Percentiles rank a stretch among this genome's conserved stretches.
phyloP scores from a whole-genome alignment of 1,140 invertebrate species.

The Drepana arcuata region DNA sequence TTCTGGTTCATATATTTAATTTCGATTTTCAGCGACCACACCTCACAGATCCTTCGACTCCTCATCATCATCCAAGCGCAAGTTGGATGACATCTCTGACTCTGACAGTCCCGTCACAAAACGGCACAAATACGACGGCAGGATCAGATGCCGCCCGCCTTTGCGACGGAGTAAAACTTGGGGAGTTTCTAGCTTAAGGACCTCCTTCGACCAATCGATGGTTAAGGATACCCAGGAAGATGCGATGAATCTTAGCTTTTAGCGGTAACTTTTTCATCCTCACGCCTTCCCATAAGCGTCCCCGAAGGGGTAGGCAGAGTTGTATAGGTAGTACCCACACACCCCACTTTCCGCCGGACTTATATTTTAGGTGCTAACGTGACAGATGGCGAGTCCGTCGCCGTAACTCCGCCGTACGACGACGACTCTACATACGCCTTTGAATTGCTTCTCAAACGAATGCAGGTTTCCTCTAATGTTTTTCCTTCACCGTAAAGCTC shows the following conservation, averaged over 20 bases:
- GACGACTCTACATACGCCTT: too few relatives aligned
- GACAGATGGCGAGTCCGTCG: too few relatives aligned
- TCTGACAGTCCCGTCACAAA: slow-evolving; percentile 48
- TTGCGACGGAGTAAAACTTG: slow-evolving; percentile 31
- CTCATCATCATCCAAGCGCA: slow-evolving; percentile 56
- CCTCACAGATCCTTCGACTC: slow-evolving; percentile 22
- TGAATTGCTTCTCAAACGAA: too few relatives aligned
- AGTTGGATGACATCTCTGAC: slow-evolving; percentile 48
- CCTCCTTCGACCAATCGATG: slow-evolving; percentile 30
- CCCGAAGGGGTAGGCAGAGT: too few relatives aligned
- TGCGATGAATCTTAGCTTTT: slow-evolving; percentile 43
- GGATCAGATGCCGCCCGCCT: slow-evolving; percentile 55
- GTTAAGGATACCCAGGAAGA: slow-evolving; percentile 28
- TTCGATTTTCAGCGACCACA: slow-evolving; percentile 24
- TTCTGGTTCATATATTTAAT: neutral
- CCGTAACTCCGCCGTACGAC: too few relatives aligned
- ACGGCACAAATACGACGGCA: slow-evolving; percentile 50
- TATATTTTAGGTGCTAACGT: too few relatives aligned
- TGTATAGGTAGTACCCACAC: too few relatives aligned
- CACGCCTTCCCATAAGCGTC: too few relatives aligned
- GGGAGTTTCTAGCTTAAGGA: slow-evolving; percentile 33
- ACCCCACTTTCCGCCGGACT: too few relatives aligned
- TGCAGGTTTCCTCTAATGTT: too few relatives aligned
- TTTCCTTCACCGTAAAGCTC: too few relatives aligned
- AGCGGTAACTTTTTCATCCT: too few relatives aligned